Evolutionary conservation across 2,797 vertebrate genomes (phyloP), one percentile per base, ranked within the genome.

Genomic region (Eulemur rubriventer): DNA sequence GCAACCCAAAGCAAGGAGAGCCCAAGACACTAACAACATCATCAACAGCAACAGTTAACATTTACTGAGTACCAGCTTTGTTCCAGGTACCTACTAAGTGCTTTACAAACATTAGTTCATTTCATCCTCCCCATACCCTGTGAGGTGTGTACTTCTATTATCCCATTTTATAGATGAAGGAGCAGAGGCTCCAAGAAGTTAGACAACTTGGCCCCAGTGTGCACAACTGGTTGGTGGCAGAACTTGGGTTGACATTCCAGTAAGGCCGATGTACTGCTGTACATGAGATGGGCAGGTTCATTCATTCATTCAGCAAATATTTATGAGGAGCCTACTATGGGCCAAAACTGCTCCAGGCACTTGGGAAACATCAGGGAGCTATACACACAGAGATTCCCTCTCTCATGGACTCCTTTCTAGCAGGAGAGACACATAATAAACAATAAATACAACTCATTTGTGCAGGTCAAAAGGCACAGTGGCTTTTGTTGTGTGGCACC

Each of bases 311-410:
- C 82, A 30, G 65, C 35, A 79, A 88, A 59, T 73, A 67, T 50
- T 85, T 72, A 48, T 18, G 41, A 26, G 92, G 50, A 35, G 35
- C 48, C 22, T 28, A 30, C n/a, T 50, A 8, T 28, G 28, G 65
- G 76, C 14, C 84, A 59, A 91, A 89, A 57, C 50, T 50, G 2
- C 75, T 72, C 63, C 82, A 79, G 50, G 43, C 48, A 38, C 85
- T 80, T 63, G 63, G 52, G 69, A 96, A 96, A 52, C 69, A 48
- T 81, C 78, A 52, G 80, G 86, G 48, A 85, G n/a, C 59, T 52
- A 3, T 43, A 33, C 14, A 48, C 48, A 41, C 43, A 30, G 46
- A 76, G 13, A 90, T 30, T 38, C 41, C 20, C 5, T 30, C 63
- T 79, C 26, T 91, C 43, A 2, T 11, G 43, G 61, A 35, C 59